phyloP scores from a whole-genome alignment of 2,797 vertebrate species.

The Protosalanx chinensis region DNA sequence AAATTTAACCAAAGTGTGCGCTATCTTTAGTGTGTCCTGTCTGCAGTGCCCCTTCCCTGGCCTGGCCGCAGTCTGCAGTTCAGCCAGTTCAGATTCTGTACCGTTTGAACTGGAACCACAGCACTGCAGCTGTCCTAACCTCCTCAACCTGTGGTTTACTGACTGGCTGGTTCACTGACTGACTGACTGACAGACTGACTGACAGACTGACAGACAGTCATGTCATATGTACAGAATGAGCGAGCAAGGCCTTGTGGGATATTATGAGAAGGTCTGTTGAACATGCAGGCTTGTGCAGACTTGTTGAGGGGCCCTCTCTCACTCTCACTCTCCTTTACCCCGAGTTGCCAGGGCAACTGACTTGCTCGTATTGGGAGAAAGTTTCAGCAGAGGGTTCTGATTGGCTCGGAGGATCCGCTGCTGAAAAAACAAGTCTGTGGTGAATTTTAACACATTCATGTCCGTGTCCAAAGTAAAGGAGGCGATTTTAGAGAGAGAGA shows the following conservation, averaged over 20 bases:
- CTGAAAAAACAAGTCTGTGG: conserved; percentile 54
- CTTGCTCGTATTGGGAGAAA: conserved; percentile 49
- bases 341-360: conserved; percentile 69
- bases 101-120: conserved; percentile 44
- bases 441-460: conserved; percentile 13
- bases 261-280: conserved; percentile 52
- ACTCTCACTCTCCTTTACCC: conserved; percentile 43
- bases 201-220: background rate
- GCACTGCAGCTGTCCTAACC: conserved; percentile 57
- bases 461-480: background rate
- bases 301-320: conserved; percentile 63
- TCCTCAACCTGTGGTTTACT: conserved; percentile 70
- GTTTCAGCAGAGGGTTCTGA: conserved; percentile 46
- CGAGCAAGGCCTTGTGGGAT: conserved; percentile 63
- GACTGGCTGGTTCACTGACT: background rate
- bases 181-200: conserved; percentile 30
- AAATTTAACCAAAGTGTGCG: conserved; percentile 57
- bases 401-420: conserved; percentile 52
- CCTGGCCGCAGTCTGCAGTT: conserved; percentile 65
- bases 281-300: conserved; percentile 73
- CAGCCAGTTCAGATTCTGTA: conserved; percentile 50
- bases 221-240: background rate
- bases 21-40: conserved; percentile 64
- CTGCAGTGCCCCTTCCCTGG: conserved; percentile 30
- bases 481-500: too few species aligned